Evolutionary conservation across 2,113 vertebrate genomes (phyloP).

Genomic region (Etheostoma cragini): DNA sequence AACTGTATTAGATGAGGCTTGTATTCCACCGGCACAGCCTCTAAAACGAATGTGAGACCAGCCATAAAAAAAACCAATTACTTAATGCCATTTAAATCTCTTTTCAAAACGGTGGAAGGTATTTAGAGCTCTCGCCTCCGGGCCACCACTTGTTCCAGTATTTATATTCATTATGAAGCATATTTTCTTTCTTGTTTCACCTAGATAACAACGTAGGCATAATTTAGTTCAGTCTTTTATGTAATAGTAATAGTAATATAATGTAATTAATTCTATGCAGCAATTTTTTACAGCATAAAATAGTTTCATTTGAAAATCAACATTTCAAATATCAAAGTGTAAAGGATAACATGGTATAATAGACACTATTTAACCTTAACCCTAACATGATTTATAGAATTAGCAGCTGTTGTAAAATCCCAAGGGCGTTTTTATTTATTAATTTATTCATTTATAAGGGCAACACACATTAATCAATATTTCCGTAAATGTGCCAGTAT

Average conservation of each 20-base stretch:
- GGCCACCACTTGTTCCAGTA: conserved; percentile 5
- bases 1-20: conserved; percentile 37
- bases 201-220: too few species aligned
- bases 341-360: background rate
- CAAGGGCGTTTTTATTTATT: background rate
- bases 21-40: conserved; percentile 17
- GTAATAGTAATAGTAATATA: background rate
- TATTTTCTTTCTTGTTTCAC: conserved; percentile 4
- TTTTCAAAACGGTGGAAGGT: conserved; percentile 44
- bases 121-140: conserved; percentile 13
- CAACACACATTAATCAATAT: background rate
- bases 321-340: background rate
- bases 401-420: background rate
- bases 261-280: background rate
- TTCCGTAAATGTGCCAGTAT: background rate
- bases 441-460: background rate
- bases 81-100: conserved; percentile 54
- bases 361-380: background rate
- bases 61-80: conserved; percentile 57
- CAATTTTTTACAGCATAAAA: background rate
- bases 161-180: background rate
- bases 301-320: background rate
- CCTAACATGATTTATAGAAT: background rate
- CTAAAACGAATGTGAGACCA: conserved; percentile 35
- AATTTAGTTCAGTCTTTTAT: background rate